phyloP scores from a whole-genome alignment of 2,797 vertebrate species.

The Mastacembelus armatus region DNA sequence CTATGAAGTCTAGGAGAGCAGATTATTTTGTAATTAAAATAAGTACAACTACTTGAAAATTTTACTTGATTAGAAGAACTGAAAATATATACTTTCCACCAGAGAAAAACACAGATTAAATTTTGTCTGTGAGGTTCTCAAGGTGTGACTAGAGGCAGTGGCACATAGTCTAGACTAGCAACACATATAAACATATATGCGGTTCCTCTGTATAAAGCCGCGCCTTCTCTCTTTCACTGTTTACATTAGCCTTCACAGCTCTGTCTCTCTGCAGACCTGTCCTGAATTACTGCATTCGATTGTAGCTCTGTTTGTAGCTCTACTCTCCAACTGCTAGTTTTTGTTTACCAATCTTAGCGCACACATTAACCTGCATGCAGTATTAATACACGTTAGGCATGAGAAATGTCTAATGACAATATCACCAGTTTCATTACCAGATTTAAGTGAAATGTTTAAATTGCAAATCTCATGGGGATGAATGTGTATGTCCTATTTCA shows the following conservation, averaged over 20 bases:
- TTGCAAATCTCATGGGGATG: neutral
- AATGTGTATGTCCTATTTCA: neutral
- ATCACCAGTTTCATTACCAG: neutral
- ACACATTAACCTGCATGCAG: neutral
- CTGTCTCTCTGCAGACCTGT: conserved; percentile 34
- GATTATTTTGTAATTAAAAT: too few relatives aligned
- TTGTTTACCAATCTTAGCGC: conserved; percentile 2
- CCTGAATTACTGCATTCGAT: conserved; percentile 49
- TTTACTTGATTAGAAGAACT: neutral
- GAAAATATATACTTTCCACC: neutral
- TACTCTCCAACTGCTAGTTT: conserved; percentile 8
- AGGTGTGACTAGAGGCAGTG: conserved; percentile 13
- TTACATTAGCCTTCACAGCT: conserved; percentile 44
- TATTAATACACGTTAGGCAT: neutral
- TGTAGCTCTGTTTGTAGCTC: conserved; percentile 21
- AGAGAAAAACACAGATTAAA: conserved; percentile 12
- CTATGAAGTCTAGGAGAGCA: too few relatives aligned
- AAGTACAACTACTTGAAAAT: neutral
- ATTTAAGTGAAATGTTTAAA: neutral
- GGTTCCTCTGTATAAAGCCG: conserved; percentile 23
- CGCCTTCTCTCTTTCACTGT: conserved; percentile 18
- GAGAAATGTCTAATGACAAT: neutral
- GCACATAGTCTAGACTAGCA: neutral
- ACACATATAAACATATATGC: conserved; percentile 2
- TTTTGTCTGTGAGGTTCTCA: conserved; percentile 19